phyloP scores from a whole-genome alignment of 2,797 vertebrate genomes.

The Pantherophis alleghaniensis region DNA sequence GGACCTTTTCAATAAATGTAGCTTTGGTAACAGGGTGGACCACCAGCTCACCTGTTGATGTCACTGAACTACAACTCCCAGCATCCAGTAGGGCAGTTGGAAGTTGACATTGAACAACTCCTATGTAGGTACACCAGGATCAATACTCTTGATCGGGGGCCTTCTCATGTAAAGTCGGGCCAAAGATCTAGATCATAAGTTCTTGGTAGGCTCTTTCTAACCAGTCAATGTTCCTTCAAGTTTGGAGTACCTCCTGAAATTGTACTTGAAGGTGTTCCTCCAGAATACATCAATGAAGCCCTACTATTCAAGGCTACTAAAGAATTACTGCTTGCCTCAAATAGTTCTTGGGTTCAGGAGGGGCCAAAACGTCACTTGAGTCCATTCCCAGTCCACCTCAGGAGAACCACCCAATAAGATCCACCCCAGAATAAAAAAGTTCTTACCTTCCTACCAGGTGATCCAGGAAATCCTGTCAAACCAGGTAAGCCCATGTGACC shows the following conservation, averaged over 20 bases:
- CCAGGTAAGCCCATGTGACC: conserved; percentile 87
- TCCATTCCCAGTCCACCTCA: neutral
- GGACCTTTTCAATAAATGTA: neutral
- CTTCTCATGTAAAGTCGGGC: neutral
- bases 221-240: neutral
- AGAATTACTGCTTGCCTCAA: neutral
- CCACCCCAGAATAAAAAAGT: neutral
- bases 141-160: neutral
- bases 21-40: neutral
- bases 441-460: conserved; percentile 87
- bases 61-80: neutral
- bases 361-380: neutral
- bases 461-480: conserved; percentile 81
- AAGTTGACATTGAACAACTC: neutral
- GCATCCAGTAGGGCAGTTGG: neutral
- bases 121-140: neutral
- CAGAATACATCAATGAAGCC: neutral
- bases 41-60: neutral
- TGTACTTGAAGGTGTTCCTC: neutral
- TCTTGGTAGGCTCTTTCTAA: neutral
- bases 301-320: neutral
- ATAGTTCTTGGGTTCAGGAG: too few relatives aligned
- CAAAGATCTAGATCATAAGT: neutral
- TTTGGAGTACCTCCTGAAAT: neutral
- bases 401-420: neutral